Conservation (phyloP, 2,113 vertebrate species). For the Coregonus clupeaformis region DNA sequence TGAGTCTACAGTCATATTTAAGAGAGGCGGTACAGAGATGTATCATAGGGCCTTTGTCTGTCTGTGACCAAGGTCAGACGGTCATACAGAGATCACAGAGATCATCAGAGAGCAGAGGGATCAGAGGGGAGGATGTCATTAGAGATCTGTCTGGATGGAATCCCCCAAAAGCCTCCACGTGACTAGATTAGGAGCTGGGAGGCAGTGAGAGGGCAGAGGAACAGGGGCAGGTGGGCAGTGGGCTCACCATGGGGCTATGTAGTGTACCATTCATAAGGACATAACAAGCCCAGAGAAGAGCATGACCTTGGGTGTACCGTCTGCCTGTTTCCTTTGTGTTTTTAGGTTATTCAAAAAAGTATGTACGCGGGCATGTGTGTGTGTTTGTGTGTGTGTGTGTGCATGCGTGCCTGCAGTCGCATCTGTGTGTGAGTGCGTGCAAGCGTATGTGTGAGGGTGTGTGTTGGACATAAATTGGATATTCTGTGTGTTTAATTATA, state of each 20-base stretch:
- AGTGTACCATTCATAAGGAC: background rate
- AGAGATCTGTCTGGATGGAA: background rate
- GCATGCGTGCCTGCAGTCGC: background rate
- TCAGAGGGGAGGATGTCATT: background rate
- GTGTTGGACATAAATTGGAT: slow-evolving; percentile 5
- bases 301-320: slow-evolving; percentile 7
- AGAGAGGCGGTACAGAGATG: background rate
- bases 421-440: background rate
- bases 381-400: background rate
- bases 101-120: background rate
- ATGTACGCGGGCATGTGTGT: too few relatives aligned
- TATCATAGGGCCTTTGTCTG: background rate
- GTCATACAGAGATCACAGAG: background rate
- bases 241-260: background rate
- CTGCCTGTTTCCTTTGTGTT: background rate
- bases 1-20: background rate
- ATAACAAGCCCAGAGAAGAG: background rate
- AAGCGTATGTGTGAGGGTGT: slow-evolving; percentile 2
- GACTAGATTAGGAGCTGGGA: background rate
- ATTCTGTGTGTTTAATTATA: slow-evolving; percentile 55
- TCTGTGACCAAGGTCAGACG: background rate
- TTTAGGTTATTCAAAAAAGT: too few relatives aligned
- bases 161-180: background rate
- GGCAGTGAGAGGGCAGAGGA: too few relatives aligned
- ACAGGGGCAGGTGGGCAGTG: background rate